These are phyloP conservation scores for Daktulosphaira vitifoliae DNA, from an alignment of 1,140 invertebrate species.

Conservation along the genomic window DNA sequence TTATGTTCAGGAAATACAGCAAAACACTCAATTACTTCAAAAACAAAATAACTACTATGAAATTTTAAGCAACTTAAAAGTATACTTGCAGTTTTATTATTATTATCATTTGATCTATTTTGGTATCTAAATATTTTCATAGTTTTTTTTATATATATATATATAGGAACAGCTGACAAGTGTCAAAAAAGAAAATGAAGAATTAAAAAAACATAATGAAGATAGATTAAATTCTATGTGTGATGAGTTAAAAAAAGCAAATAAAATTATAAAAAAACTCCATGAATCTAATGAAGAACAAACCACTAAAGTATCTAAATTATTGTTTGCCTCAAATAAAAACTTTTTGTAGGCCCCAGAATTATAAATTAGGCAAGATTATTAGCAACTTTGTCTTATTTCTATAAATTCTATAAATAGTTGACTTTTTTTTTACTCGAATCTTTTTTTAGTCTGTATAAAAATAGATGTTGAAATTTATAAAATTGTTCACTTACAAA, in stretches of 20 bases:
- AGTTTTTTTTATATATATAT: too few species aligned
- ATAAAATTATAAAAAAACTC: slow-evolving; percentile 31
- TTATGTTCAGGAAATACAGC: slow-evolving; percentile 14
- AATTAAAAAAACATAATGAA: slow-evolving; percentile 14
- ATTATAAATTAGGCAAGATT: too few species aligned
- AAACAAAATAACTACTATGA: slow-evolving; percentile 32
- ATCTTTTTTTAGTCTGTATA: too few species aligned
- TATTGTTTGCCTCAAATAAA: too few species aligned
- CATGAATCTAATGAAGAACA: slow-evolving; percentile 24
- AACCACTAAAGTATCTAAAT: slow-evolving; percentile 7
- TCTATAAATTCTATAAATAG: too few species aligned
- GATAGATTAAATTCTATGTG: slow-evolving; percentile 4
- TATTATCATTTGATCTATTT: too few species aligned
- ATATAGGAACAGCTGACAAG: slow-evolving; percentile 17
- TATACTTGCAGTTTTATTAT: not conserved
- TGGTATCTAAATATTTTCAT: too few species aligned
- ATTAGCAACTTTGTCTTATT: too few species aligned
- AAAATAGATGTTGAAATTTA: too few species aligned
- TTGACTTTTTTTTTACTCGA: too few species aligned
- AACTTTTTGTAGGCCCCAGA: too few species aligned
- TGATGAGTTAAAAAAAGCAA: slow-evolving; percentile 26
- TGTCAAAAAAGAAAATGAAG: slow-evolving; percentile 19
- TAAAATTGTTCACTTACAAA: too few species aligned
- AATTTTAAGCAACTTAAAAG: slow-evolving; percentile 10
- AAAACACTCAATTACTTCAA: slow-evolving; percentile 20